A percentile compares a stretch with the other conserved stretches of the same genome.
These are phyloP conservation scores for Haemorhous mexicanus DNA, from an alignment of 2,113 vertebrate genomes.

Conservation along the genomic window DNA sequence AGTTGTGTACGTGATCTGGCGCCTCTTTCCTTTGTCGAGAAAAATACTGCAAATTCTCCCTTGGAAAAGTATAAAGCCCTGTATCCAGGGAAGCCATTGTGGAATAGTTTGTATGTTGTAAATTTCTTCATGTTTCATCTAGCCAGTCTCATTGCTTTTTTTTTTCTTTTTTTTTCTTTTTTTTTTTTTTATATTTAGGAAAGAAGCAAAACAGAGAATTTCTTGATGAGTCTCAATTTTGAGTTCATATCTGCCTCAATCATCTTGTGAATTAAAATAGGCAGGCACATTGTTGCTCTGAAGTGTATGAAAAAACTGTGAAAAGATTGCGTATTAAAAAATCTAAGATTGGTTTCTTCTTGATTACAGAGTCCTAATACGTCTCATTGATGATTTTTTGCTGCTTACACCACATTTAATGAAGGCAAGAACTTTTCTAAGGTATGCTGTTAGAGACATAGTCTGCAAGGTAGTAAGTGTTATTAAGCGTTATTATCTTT, in stretches of 20 bases:
- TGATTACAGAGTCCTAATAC: slow-evolving; percentile 81
- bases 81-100: neutral
- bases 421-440: slow-evolving; percentile 82
- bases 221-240: neutral
- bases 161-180: neutral
- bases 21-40: neutral
- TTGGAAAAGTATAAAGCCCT: neutral
- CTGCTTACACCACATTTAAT: slow-evolving; percentile 85
- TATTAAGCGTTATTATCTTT: neutral
- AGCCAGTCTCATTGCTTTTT: neutral
- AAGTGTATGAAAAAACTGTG: neutral
- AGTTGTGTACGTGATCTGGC: neutral
- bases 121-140: neutral
- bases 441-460: slow-evolving; percentile 66
- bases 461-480: neutral
- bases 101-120: neutral
- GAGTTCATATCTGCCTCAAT: neutral
- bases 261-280: neutral
- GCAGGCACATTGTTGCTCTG: neutral
- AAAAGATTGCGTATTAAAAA: neutral
- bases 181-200: neutral
- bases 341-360: neutral
- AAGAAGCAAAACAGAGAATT: neutral
- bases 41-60: neutral
- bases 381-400: slow-evolving; percentile 92